Evolutionary conservation across 2,797 vertebrate genomes (phyloP), one percentile per base, ranked within the genome.

Genomic region (Etheostoma nigrum): DNA sequence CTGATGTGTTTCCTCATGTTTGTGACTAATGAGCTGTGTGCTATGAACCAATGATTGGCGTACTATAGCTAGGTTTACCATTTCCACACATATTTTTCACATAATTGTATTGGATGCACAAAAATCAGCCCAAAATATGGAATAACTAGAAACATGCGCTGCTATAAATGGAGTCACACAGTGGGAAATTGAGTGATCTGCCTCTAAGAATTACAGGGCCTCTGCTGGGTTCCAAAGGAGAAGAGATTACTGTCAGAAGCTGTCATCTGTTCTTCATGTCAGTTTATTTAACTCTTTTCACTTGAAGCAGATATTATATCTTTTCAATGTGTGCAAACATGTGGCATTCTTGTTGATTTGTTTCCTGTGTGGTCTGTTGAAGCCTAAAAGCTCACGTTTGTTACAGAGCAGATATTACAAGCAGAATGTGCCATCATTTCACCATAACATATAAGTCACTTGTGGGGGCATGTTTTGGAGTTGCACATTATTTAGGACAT

Each of bases 131-230:
- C 67, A 72, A 74, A 84, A 82, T 79, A 52, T 67, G 48, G 49
- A 40, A 76, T 86, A 51, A 78, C n/a, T 40, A 57, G 55, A 83
- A 53, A 15, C 48, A 65, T 67, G 59, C n/a, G 23, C 36, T 14
- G 16, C 67, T 73, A 76, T 82, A 86, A 87, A 88, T 79, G 75
- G 59, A 81, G 69, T 60, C 44, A 7, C 70, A 57, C 75, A 79
- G 67, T 63, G 15, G 65, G 72, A 66, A 51, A 62, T 72, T 83
- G 57, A 81, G 80, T 84, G 68, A 71, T 86, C 78, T 76, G 58
- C 74, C 67, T 88, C 74, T 76, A 65, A 76, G 70, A 83, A 86
- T 80, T 55, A 73, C 73, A 75, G 73, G 83, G 76, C 71, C 79
- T 74, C 76, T 72, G 60, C 74, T 82, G 67, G 62, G 16, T 79